Percentiles rank a stretch among this genome's conserved stretches.
These are phyloP conservation scores for Petrophora chlorosata DNA, from an alignment of 2,888 invertebrate species.

Conservation along the genomic window DNA sequence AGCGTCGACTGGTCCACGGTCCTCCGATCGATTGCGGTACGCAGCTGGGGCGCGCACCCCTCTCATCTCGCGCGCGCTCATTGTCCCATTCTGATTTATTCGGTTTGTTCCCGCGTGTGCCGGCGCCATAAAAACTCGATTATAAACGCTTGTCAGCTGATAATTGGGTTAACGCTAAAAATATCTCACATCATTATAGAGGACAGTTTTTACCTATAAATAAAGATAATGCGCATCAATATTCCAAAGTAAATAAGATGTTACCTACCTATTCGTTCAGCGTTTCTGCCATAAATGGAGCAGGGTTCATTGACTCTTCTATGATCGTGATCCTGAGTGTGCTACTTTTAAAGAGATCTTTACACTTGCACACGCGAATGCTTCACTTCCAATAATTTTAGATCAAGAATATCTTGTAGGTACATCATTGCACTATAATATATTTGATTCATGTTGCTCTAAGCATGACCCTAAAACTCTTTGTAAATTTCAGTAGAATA, in stretches of 20 bases:
- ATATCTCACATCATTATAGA: constrained; percentile 15
- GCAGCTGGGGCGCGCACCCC: constrained; percentile 83
- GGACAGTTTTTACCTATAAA: constrained; percentile 17
- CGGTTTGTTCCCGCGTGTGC: constrained; percentile 48
- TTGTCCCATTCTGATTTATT: constrained; percentile 77
- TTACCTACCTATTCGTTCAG: constrained; percentile 22
- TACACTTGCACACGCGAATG: constrained; percentile 15
- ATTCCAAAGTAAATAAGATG: constrained; percentile 25
- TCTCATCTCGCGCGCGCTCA: constrained; percentile 69
- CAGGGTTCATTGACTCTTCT: constrained; percentile 45
- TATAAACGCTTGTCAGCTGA: constrained; percentile 47
- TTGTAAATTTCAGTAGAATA: too few species aligned
- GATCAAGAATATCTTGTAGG: too few species aligned
- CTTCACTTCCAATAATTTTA: too few species aligned
- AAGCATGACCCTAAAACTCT: too few species aligned
- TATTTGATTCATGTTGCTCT: too few species aligned
- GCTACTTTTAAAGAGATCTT: constrained; percentile 30
- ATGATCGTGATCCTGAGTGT: constrained; percentile 38
- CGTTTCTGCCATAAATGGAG: constrained; percentile 44
- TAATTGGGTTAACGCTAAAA: constrained; percentile 40
- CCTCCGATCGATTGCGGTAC: constrained; percentile 79
- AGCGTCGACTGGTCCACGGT: constrained; percentile 72
- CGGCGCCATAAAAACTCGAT: constrained; percentile 44
- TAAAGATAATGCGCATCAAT: constrained; percentile 15
- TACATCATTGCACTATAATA: too few species aligned